Base-by-base conservation (phyloP, 2,888 invertebrate genomes). In the Eudasyphora cyanicolor region DNA sequence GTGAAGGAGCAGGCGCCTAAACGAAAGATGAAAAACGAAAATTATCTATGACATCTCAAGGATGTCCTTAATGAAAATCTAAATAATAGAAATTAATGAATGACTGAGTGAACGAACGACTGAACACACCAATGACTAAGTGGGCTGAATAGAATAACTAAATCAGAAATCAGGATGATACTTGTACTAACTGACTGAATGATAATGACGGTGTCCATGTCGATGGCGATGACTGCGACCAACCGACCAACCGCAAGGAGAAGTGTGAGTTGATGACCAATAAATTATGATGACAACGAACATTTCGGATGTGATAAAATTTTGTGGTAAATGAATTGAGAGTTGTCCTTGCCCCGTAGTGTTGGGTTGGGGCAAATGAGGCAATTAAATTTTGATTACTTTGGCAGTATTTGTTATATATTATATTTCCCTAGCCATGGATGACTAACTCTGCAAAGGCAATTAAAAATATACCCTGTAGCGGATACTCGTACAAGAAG, bases 81-180 rank as follows among this genome's bases (percentile, higher is more conserved):
- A 42, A 42, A 67, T 67, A 67, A 35, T 10, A 67, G 35, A 67
- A 67, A 42, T 67, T 67, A 67, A 67, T 67, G 67, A 60, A 60
- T 24, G 60, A n/a, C 49, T 49, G 19, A n/a, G 19, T 49, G 19
- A 45, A 45, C 45, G 45, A 45, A 45, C n/a, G 45, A 38, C n/a
- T n/a, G n/a, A n/a, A n/a, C n/a, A n/a, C n/a, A n/a, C n/a, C n/a
- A n/a, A n/a, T n/a, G n/a, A 60, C 60, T 60, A 60, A 60, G 29
- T 60, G 57, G 57, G 24, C 10, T 24, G 57, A 27, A 5, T 12
- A n/a, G n/a, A 45, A 45, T 45, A 14, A 45, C 45, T 45, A n/a
- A 45, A 45, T 12, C 45, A 45, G 45, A 45, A 14, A n/a, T 12
- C 12, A 14, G 45, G 45, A 45, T 45, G 12, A n/a, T n/a, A 45